Evolutionary conservation across 2,888 invertebrate genomes (phyloP), one percentile per base, ranked within the genome.

Genomic region (Spodoptera picta): DNA sequence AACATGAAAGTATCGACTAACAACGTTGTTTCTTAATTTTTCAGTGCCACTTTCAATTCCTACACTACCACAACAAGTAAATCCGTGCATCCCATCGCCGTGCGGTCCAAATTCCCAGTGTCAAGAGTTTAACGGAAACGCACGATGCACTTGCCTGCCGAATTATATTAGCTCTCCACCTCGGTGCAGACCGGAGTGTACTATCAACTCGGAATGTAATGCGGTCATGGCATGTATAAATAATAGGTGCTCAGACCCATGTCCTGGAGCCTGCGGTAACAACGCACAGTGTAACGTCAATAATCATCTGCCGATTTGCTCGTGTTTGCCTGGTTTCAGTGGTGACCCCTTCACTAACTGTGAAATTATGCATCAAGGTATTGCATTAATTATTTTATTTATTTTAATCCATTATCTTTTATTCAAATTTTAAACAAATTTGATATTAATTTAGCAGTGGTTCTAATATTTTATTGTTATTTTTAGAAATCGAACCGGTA

Each of bases 31-130:
- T n/a, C 6, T 23, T 51, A 9, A 24, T 64, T 65, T 79, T 79
- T 14, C 45, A 93, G 92, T 87, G 73, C 82, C 87, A 56, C 60
- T 84, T 75, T 86, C 92, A 68, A 90, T 88, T 65, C 74, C 84
- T 41, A 74, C 86, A 51, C 74, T 73, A 50, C 71, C 76, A 48
- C 77, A 82, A 59, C 79, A 92, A 52, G 83, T 90, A 42, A 95
- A 96, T 75, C 97, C 97, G 0, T 97, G 97, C 77, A 86, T 95
- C 65, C 97, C 97, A 42, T 96, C 96, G 54, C 97, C 98, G 23
- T 98, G 98, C 86, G 98, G 98, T 64, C 94, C 96, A 10, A 97
- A 97, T 87, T 96, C 98, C 11, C 94, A 95, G 77, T 98, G 98
- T 84, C 95, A 95, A 81, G 96, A 96, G 84, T 95, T 95, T 73